These are phyloP conservation scores for Diabrotica balteata DNA, from an alignment of 2,888 invertebrate genomes.

Conservation along the genomic window DNA sequence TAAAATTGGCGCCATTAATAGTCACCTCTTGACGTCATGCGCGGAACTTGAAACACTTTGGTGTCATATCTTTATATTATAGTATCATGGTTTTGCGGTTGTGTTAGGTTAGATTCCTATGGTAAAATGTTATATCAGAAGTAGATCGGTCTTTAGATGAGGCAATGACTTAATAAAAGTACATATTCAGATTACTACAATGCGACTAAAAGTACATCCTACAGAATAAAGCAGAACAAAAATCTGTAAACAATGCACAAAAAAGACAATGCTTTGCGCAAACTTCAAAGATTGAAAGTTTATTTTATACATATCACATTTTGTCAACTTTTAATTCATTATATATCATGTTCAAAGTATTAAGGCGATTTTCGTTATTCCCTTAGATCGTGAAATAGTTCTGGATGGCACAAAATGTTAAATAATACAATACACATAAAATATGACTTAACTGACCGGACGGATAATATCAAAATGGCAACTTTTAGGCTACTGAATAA, in stretches of 20 bases:
- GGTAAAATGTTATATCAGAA: no score
- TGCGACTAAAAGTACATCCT: neutral
- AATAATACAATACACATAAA: no score
- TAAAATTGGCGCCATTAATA: no score
- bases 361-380: neutral
- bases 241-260: neutral
- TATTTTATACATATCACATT: constrained; percentile 36
- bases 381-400: neutral
- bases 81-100: no score
- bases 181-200: neutral
- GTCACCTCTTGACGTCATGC: no score
- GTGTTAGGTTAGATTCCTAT: no score
- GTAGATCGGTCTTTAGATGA: no score
- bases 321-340: constrained; percentile 27
- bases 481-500: neutral
- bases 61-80: no score
- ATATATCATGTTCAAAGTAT: constrained; percentile 33
- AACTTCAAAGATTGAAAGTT: constrained; percentile 13
- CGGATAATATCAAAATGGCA: constrained; percentile 28
- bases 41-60: no score
- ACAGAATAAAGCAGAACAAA: neutral
- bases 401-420: neutral
- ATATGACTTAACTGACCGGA: neutral
- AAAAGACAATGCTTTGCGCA: constrained; percentile 1
- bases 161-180: no score